Evolutionary conservation across 2,113 vertebrate species (phyloP).

Genomic region (Trogon surrucura): DNA sequence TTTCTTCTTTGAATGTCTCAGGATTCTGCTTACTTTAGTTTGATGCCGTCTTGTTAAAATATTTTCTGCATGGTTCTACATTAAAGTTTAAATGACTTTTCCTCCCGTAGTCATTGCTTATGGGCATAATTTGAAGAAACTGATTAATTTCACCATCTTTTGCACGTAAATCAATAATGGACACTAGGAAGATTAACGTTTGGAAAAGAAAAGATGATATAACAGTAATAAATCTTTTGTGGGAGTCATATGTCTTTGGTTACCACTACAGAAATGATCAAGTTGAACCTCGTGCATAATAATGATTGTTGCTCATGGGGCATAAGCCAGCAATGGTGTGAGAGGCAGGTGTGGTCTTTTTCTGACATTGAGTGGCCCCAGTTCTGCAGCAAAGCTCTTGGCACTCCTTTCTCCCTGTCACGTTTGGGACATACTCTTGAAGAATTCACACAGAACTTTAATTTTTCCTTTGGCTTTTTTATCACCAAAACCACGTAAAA

Average conservation of each 20-base stretch:
- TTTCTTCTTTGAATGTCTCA: background rate
- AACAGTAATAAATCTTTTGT: background rate
- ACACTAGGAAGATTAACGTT: constrained; percentile 36
- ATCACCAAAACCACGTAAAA: background rate
- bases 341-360: background rate
- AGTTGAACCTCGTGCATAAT: background rate
- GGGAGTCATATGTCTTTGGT: background rate
- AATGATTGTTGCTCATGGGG: background rate
- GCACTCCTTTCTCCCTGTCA: rapidly evolving
- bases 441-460: background rate
- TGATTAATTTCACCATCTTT: constrained; percentile 50
- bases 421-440: background rate
- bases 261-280: background rate
- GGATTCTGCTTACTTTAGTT: constrained; percentile 6
- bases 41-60: constrained; percentile 32
- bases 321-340: background rate
- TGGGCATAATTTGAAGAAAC: constrained; percentile 47
- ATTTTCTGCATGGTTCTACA: constrained; percentile 52
- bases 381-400: background rate
- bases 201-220: constrained; percentile 7
- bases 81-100: constrained; percentile 61
- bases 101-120: constrained; percentile 1
- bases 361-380: background rate
- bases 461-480: background rate
- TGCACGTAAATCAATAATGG: constrained; percentile 13